A percentile compares a stretch with the other conserved stretches of the same genome.
phyloP scores from a whole-genome alignment of 2,113 vertebrate genomes.

The Ochotona curzoniae region DNA sequence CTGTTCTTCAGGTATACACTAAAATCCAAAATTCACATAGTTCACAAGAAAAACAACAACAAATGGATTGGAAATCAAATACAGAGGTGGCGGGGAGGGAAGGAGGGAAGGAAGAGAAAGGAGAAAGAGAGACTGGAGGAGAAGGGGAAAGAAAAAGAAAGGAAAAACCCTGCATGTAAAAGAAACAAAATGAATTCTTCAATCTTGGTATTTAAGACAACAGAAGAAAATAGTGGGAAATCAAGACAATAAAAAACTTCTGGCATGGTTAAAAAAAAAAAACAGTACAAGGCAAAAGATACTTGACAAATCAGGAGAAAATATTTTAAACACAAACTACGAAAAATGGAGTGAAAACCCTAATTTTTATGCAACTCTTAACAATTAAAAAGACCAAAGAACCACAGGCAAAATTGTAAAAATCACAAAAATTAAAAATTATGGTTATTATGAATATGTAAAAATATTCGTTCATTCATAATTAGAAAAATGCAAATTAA shows the following conservation, averaged over 20 bases:
- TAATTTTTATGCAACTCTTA: neutral
- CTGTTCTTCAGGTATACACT: neutral
- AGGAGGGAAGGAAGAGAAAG: neutral
- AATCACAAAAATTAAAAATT: neutral
- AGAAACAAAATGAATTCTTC: neutral
- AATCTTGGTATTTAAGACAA: neutral
- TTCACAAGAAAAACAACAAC: neutral
- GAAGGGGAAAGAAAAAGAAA: too few species aligned
- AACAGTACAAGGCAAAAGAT: neutral
- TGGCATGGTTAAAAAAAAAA: neutral
- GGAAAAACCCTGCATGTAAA: neutral
- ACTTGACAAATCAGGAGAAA: neutral
- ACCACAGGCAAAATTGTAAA: neutral
- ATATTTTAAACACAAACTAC: neutral
- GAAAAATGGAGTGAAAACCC: neutral
- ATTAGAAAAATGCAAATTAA: constrained; percentile 49
- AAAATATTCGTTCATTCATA: constrained; percentile 17
- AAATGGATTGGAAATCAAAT: neutral
- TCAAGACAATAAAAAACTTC: neutral
- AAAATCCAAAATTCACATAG: neutral
- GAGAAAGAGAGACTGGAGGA: neutral
- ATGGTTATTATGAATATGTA: neutral
- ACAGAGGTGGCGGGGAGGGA: too few species aligned
- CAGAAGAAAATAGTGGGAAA: neutral
- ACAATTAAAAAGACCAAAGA: neutral